These are phyloP conservation scores for Momotus momota DNA, from an alignment of 2,797 vertebrate genomes.

Conservation along the genomic window DNA sequence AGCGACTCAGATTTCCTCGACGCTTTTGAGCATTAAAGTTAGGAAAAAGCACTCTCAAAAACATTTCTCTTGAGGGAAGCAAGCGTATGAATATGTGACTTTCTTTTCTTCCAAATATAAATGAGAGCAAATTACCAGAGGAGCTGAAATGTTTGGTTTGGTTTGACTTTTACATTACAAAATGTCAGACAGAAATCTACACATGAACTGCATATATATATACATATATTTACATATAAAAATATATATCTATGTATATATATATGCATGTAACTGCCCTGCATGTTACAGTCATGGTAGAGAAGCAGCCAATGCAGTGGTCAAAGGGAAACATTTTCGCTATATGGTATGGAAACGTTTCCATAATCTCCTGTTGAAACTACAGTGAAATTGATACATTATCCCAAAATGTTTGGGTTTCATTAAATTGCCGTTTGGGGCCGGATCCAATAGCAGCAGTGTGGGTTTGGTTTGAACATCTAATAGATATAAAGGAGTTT, in stretches of 20 bases:
- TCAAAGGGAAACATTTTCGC: background rate
- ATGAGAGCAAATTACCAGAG: background rate
- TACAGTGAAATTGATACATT: background rate
- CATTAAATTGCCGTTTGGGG: background rate
- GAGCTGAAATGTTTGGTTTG: background rate
- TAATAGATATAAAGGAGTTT: background rate
- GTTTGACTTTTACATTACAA: background rate
- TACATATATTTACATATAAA: no score
- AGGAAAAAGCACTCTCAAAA: background rate
- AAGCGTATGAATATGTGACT: background rate
- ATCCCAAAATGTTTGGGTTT: background rate
- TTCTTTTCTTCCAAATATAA: background rate
- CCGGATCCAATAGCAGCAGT: background rate
- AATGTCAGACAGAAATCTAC: background rate
- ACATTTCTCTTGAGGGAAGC: constrained; percentile 13
- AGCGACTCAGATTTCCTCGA: constrained; percentile 44
- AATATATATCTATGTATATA: no score
- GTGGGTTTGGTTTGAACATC: background rate
- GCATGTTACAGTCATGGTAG: background rate
- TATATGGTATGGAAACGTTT: background rate
- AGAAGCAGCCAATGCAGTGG: background rate
- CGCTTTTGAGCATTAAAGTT: background rate
- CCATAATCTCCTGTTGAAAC: constrained; percentile 3
- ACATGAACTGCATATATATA: background rate
- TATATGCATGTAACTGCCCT: background rate